Conservation (phyloP, 1,140 invertebrate species). For the Lucilia cuprina region DNA sequence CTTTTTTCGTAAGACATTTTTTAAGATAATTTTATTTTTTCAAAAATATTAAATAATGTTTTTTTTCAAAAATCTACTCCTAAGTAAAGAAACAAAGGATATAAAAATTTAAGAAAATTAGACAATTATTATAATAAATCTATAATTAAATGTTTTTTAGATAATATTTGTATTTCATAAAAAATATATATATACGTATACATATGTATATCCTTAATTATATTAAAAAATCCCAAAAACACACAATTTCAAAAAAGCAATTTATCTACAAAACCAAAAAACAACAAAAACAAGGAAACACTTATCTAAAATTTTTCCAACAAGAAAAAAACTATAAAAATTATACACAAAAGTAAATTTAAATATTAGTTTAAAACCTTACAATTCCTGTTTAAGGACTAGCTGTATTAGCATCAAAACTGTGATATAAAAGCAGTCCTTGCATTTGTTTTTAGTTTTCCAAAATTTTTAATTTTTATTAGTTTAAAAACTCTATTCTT, state of each 20-base stretch:
- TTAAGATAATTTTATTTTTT: not conserved
- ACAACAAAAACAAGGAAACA: not conserved
- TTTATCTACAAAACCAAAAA: too few relatives aligned
- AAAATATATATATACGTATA: not conserved
- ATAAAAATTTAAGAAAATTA: conserved; percentile 16
- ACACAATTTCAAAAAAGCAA: too few relatives aligned
- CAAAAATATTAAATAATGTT: not conserved
- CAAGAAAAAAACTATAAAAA: conserved; percentile 12
- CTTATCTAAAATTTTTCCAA: not conserved
- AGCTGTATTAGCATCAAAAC: conserved; percentile 21
- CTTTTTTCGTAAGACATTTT: conserved; percentile 30
- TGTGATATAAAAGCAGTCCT: conserved; percentile 33
- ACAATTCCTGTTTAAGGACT: conserved; percentile 34
- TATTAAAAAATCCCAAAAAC: too few relatives aligned
- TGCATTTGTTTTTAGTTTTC: not conserved
- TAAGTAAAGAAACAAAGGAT: not conserved
- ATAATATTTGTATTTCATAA: conserved; percentile 46
- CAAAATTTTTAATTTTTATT: not conserved
- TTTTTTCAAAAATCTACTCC: conserved; percentile 8
- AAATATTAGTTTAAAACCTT: not conserved
- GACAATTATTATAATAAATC: not conserved
- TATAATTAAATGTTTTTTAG: conserved; percentile 56
- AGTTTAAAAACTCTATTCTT: not conserved
- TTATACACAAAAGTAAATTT: not conserved
- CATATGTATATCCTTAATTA: not conserved